Evolutionary conservation across 2,888 invertebrate species (phyloP).

Genomic region (Trichogramma dendrolimi): DNA sequence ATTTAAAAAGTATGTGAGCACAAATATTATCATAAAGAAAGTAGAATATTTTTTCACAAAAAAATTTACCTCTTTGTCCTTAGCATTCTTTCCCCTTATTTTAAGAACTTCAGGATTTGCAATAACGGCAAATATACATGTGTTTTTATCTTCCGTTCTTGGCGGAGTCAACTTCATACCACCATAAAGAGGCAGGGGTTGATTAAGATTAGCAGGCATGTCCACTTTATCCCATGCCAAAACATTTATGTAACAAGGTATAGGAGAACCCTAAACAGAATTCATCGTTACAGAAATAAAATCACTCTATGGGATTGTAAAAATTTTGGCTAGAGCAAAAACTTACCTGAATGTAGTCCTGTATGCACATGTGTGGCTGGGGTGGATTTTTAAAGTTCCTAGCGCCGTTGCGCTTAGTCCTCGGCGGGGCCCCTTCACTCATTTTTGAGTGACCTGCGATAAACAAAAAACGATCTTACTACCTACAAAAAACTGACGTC

Average conservation of each 20-base stretch:
- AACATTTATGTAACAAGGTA: slow-evolving; percentile 59
- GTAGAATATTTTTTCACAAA: not conserved
- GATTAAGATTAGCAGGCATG: slow-evolving; percentile 62
- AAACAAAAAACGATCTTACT: not conserved
- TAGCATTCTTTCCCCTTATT: slow-evolving; percentile 66
- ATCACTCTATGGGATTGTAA: not conserved
- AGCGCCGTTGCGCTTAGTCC: slow-evolving; percentile 45
- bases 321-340: not conserved
- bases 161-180: slow-evolving; percentile 68
- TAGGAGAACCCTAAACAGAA: slow-evolving; percentile 39
- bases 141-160: slow-evolving; percentile 57
- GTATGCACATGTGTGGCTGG: slow-evolving; percentile 69
- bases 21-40: not conserved
- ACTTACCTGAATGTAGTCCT: slow-evolving; percentile 51
- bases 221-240: slow-evolving; percentile 71
- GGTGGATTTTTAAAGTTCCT: slow-evolving; percentile 71
- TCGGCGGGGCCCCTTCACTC: slow-evolving; percentile 42
- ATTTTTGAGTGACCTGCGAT: slow-evolving; percentile 37
- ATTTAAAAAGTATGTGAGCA: not conserved
- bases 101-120: slow-evolving; percentile 69
- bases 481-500: not conserved
- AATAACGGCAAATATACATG: slow-evolving; percentile 69
- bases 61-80: slow-evolving; percentile 57
- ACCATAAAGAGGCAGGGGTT: slow-evolving; percentile 68
- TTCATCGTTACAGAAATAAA: slow-evolving; percentile 2